Percentiles rank a stretch among this genome's conserved stretches.
phyloP scores from a whole-genome alignment of 2,797 vertebrate species.

The Champsocephalus gunnari region DNA sequence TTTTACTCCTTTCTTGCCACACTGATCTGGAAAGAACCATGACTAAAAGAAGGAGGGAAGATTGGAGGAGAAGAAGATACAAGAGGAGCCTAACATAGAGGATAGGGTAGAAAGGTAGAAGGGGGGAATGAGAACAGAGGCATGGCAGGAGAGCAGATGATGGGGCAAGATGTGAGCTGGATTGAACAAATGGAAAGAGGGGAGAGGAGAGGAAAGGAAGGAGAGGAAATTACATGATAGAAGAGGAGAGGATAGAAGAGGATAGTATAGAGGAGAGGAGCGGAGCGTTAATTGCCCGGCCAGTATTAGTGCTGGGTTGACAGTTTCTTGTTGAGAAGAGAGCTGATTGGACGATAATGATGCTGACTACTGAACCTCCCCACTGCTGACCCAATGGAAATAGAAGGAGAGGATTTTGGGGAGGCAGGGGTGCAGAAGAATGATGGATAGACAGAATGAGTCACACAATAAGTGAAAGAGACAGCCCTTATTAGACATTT shows the following conservation, averaged over 20 bases:
- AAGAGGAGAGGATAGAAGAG: conserved; percentile 12
- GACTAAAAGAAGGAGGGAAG: conserved; percentile 46
- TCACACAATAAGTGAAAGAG: conserved; percentile 32
- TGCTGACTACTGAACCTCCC: conserved; percentile 76
- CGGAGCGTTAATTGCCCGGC: conserved; percentile 71
- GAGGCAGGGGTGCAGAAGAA: conserved; percentile 7
- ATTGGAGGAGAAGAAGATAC: conserved; percentile 34
- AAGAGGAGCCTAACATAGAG: conserved; percentile 58
- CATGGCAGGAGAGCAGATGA: conserved; percentile 40
- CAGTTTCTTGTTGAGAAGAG: conserved; percentile 74
- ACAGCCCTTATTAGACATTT: conserved; percentile 28
- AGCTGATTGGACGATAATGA: conserved; percentile 83
- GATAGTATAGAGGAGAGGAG: conserved; percentile 36
- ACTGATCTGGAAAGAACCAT: conserved; percentile 69
- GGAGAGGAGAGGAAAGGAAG: conserved; percentile 33
- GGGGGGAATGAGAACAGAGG: conserved; percentile 47
- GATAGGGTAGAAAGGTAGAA: conserved; percentile 19
- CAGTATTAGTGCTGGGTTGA: conserved; percentile 80
- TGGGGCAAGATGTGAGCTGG: conserved; percentile 32
- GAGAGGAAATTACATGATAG: conserved; percentile 12
- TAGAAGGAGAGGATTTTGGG: conserved; percentile 42
- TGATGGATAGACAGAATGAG: conserved; percentile 41
- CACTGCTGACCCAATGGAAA: conserved; percentile 80
- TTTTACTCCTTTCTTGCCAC: conserved; percentile 59
- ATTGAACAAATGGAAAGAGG: conserved; percentile 29